Base-by-base conservation (phyloP, 2,888 invertebrate genomes). In the Drosophila hamatofila region DNA sequence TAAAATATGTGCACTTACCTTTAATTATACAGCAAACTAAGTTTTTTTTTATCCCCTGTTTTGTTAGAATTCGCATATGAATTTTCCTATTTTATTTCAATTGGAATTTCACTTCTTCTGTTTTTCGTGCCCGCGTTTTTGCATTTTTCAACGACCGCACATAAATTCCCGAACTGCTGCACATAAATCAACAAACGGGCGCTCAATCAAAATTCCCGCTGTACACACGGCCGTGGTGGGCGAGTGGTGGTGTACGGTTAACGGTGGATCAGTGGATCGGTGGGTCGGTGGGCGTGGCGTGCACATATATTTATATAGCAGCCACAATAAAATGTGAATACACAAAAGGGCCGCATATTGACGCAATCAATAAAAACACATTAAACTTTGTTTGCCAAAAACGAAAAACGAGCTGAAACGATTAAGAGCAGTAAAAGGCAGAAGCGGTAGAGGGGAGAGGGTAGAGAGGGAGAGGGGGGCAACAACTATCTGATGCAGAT, bases 281-380 rank as follows among this genome's bases (percentile, higher is more conserved):
- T 30, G 30, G 27, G n/a, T 9, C 4, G 46, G 18, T 12, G 25
- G 3, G 39, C 37, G n/a, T 27, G 14, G 42, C 25, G 41, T 30
- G 6, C 4, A 39, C 25, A 27, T 73, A 27, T 73, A 58, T 73
- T 73, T 73, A 66, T 66, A 73, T 12, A 61, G 67, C 48, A 48
- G 61, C 67, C 74, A 73, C 74, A 73, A 67, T 73, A 67, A 67
- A 73, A 73, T 66, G 72, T 46, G 55, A 58, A 41, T 55, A 49
- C 48, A 62, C 46, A 51, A 51, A 67, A 33, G 73, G 54, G 56
- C 46, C 39, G 51, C 67, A 61, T 72, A 67, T 68, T 69, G 79
- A 75, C 72, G 69, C 62, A 84, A 81, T 81, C 81, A 81, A 81
- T 82, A 79, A 84, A 84, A 81, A 82, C 80, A 79, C 82, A 81